Evolutionary conservation across 2,888 invertebrate genomes (phyloP), one percentile per base, ranked within the genome.

Genomic region (Oscheius sp.): DNA sequence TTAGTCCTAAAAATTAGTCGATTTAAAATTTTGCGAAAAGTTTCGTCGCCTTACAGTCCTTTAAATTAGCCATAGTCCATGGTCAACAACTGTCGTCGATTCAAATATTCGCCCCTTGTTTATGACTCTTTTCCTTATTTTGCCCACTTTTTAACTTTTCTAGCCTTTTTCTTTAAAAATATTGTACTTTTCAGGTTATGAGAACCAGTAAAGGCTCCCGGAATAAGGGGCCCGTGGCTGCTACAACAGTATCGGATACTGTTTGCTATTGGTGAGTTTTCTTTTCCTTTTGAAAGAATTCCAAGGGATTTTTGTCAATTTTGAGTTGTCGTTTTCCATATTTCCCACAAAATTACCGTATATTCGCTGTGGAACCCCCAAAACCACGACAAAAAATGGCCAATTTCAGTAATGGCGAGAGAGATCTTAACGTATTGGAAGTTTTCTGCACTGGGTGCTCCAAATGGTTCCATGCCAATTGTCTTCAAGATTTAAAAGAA

Each of bases 401-500:
- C n/a, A n/a, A n/a, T 74, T 83, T 73, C 72, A 87, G 88, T 66
- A 79, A 85, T 68, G 88, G 86, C 43, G 66, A 75, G 45, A 76
- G 88, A 21, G 81, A 85, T 29, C 59, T 88, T 25, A 86, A 86
- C 13, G 72, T 77, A 18, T 53, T 87, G 45, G 88, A 88, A 71
- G 69, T 88, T 21, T 80, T 83, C 43, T 88, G 88, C 68, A 76
- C 75, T 0, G 76, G 74, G n/a, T 88, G 88, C 68, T 73, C 77
- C 5, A 83, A 81, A 74, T 88, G 88, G 88, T 88, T 85, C 68
- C 88, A 88, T 72, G 80, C 79, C 25, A 52, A 75, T n/a, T 88
- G 88, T 75, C 75, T 88, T 68, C 82, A 81, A 64, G 84, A 88
- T 59, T 71, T 84, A 5, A 74, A 75, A 29, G 84, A 86, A 16